phyloP scores from a whole-genome alignment of 2,797 vertebrate species.

The Macropodus opercularis region DNA sequence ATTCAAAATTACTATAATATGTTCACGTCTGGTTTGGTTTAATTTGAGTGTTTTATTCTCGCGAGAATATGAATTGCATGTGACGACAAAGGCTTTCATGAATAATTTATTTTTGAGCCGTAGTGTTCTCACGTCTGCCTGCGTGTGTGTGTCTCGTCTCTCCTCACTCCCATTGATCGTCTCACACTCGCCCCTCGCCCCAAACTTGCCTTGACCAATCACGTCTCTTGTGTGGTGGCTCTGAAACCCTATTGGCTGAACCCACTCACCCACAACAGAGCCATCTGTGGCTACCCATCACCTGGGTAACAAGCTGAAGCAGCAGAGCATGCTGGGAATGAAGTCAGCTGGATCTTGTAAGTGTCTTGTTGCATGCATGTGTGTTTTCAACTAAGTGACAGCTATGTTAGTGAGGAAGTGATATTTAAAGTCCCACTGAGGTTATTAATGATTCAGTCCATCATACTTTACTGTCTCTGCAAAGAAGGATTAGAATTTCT shows the following conservation, averaged over 20 bases:
- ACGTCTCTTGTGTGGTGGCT: constrained; percentile 47
- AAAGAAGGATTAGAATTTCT: constrained; percentile 8
- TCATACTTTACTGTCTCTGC: constrained; percentile 11
- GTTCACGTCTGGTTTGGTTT: too few relatives aligned
- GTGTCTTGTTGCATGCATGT: constrained; percentile 7
- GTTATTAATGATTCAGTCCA: neutral
- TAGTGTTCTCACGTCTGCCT: too few relatives aligned
- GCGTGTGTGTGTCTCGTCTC: constrained; percentile 24
- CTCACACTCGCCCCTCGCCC: constrained; percentile 51
- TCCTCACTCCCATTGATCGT: constrained; percentile 48
- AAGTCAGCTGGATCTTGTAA: constrained; percentile 38
- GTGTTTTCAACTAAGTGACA: constrained; percentile 17
- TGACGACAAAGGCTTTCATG: too few relatives aligned
- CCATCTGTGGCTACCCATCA: constrained; percentile 73
- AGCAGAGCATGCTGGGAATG: constrained; percentile 57
- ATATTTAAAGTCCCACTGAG: constrained; percentile 2
- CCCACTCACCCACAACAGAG: constrained; percentile 67
- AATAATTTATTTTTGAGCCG: too few relatives aligned
- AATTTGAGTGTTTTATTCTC: too few relatives aligned
- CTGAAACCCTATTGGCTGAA: constrained; percentile 62
- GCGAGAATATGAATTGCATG: too few relatives aligned
- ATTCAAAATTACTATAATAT: too few relatives aligned
- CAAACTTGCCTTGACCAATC: constrained; percentile 66
- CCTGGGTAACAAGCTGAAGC: constrained; percentile 70
- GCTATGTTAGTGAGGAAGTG: neutral